phyloP scores from a whole-genome alignment of 2,113 vertebrate genomes.

The Orycteropus afer region DNA sequence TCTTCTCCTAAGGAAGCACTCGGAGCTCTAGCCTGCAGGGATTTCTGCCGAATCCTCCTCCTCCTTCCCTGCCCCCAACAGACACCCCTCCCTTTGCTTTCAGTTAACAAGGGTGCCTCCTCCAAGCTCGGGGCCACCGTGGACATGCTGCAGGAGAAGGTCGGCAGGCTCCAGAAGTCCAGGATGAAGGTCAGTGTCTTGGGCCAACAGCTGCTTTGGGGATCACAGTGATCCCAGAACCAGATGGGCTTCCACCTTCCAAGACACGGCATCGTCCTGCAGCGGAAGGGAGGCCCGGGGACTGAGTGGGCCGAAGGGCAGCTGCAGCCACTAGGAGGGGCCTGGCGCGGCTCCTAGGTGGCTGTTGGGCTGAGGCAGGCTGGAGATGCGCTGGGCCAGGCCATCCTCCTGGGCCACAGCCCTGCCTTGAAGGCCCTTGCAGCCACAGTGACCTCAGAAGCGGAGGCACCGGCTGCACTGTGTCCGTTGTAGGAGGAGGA shows the following conservation, averaged over 20 bases:
- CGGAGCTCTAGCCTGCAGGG: neutral
- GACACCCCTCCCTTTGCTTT: conserved; percentile 20
- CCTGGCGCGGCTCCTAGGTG: no score
- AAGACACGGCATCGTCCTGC: accelerated
- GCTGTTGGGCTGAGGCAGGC: neutral
- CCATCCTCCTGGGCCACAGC: neutral
- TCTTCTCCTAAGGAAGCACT: neutral
- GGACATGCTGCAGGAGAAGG: conserved; percentile 36
- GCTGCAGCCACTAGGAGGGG: accelerated
- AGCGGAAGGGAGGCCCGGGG: no score
- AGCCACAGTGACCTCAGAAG: neutral
- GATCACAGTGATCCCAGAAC: neutral
- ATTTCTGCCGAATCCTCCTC: neutral
- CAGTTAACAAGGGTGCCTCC: neutral
- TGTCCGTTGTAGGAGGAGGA: conserved; percentile 67
- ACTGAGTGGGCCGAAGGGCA: accelerated
- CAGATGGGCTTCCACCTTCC: no score
- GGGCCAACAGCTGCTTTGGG: neutral
- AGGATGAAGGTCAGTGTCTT: conserved; percentile 64
- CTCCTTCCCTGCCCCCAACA: neutral
- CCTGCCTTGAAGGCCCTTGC: neutral
- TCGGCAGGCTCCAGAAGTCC: conserved; percentile 52
- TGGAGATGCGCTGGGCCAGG: no score
- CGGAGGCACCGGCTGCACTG: neutral
- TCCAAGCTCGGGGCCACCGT: accelerated